Evolutionary conservation across 2,113 vertebrate genomes (phyloP), one percentile per base, ranked within the genome.

Genomic region (Opisthocomus hoazin): DNA sequence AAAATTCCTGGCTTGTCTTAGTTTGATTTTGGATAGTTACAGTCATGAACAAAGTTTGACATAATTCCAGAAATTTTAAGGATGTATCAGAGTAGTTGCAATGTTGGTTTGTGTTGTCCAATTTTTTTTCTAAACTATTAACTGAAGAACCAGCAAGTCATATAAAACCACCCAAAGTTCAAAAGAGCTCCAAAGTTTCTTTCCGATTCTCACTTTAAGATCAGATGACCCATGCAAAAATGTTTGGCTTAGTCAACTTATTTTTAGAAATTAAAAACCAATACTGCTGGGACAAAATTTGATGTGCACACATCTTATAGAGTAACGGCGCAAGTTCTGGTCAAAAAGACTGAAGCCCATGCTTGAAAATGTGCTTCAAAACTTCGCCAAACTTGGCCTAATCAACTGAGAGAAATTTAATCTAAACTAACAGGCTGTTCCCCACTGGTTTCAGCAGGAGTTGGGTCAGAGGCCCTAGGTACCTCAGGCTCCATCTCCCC

Each of bases 51-150:
- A 41, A 60, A 71, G 19, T 61, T 69, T 69, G 15, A 69, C 63
- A 70, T 46, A 5, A 20, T 75, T 95, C 93, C 93, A 95, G 71
- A 89, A 90, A 85, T 63, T 69, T 46, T 56, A 94, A 71, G 30
- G 88, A 21, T 14, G 1, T 73, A 70, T 77, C n/a, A 74, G 60
- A 81, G 87, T 19, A 92, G 21, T 23, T 86, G 60, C 53, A 63
- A 51, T 17, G 9, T 24, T 75, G 9, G 0, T 70, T 70, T 70
- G 41, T 32, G 20, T 61, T 71, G 79, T 83, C 60, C 22, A 23
- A 1, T 32, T 36, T 41, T 60, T 85, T 73, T 34, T 30, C 30
- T 74, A 18, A 76, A 58, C 32, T 66, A 53, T 54, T 68, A 61
- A 19, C 23, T 79, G 12, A 60, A 86, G 73, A 86, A 84, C 3